phyloP scores from a whole-genome alignment of 2,797 vertebrate genomes.

The Tapirus indicus region DNA sequence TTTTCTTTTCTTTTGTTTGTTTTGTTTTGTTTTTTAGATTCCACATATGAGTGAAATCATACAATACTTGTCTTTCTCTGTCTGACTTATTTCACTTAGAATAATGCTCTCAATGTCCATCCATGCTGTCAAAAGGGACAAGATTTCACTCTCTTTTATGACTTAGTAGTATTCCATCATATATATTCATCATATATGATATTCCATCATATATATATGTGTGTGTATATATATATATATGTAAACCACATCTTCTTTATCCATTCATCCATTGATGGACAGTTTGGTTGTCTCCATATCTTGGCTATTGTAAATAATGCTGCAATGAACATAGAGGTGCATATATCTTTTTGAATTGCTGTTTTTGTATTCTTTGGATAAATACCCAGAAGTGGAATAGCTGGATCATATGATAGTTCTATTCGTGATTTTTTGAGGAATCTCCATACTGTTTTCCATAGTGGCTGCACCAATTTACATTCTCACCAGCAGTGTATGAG shows the following conservation, averaged over 20 bases:
- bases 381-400: background rate
- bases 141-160: background rate
- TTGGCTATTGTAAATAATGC: background rate
- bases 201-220: background rate
- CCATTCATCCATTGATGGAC: background rate
- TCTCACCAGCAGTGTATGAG: background rate
- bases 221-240: background rate
- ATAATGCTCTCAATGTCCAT: background rate
- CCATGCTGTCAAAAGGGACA: background rate
- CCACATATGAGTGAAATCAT: background rate
- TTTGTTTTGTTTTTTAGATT: background rate
- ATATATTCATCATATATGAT: background rate
- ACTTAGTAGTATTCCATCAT: background rate
- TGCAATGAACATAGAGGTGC: background rate
- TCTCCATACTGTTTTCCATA: background rate
- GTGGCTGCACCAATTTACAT: background rate
- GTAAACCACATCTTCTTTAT: background rate
- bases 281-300: background rate
- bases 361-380: background rate
- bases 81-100: background rate
- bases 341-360: background rate
- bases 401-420: background rate
- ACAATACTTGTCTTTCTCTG: background rate
- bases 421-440: background rate
- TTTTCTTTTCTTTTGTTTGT: too few species aligned